Percentiles rank a stretch among this genome's conserved stretches.
Evolutionary conservation across 2,797 vertebrate genomes (phyloP).

Genomic region (Clarias platycephalus): DNA sequence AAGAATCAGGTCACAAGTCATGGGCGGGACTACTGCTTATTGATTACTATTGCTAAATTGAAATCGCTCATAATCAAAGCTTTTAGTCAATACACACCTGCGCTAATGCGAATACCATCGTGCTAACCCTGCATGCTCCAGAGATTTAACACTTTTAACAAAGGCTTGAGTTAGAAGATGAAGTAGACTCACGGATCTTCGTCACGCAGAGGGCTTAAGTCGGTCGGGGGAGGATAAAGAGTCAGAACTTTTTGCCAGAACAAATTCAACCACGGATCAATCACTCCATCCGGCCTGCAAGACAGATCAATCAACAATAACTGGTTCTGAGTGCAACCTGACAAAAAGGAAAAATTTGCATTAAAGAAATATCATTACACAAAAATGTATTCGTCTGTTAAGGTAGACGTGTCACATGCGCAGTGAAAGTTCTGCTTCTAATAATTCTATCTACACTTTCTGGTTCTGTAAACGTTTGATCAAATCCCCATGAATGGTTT

Average conservation of each 20-base stretch:
- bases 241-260: slow-evolving; percentile 82
- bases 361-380: neutral
- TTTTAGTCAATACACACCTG: neutral
- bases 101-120: neutral
- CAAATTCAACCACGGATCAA: slow-evolving; percentile 84
- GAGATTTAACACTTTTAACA: neutral
- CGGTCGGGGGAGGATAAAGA: slow-evolving; percentile 72
- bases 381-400: neutral
- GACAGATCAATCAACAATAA: slow-evolving; percentile 30
- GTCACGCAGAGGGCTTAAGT: slow-evolving; percentile 68
- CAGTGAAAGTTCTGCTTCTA: too few relatives aligned
- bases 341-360: neutral
- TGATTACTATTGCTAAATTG: neutral
- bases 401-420: too few relatives aligned
- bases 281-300: slow-evolving; percentile 82
- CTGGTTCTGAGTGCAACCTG: too few relatives aligned
- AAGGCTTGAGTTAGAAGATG: neutral
- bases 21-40: neutral
- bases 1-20: neutral
- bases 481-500: too few relatives aligned
- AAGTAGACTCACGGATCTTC: slow-evolving; percentile 78
- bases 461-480: too few relatives aligned
- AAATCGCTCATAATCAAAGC: neutral
- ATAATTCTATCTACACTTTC: too few relatives aligned
- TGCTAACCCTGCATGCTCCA: neutral